Conservation (phyloP, 2,797 vertebrate genomes). For the Sparidentex hasta region DNA sequence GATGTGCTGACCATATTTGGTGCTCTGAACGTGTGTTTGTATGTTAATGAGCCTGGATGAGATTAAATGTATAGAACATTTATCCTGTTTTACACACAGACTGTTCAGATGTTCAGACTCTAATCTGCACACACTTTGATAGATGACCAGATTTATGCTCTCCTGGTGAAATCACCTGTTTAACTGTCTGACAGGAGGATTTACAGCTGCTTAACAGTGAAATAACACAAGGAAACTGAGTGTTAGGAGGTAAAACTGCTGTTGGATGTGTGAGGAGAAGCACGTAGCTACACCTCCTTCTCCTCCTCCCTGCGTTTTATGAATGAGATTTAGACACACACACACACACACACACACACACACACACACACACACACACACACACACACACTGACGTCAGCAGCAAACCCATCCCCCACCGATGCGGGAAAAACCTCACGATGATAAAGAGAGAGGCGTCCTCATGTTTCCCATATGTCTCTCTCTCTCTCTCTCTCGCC, state of each 20-base stretch:
- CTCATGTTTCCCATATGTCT: slow-evolving; percentile 7
- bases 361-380: slow-evolving; percentile 12
- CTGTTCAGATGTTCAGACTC: too few species aligned
- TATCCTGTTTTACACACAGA: not conserved
- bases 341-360: not conserved
- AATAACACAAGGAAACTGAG: not conserved
- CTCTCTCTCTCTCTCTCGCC: slow-evolving; percentile 11
- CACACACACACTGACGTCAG: slow-evolving; percentile 65
- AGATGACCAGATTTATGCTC: too few species aligned
- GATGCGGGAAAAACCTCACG: slow-evolving; percentile 82
- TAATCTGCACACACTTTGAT: too few species aligned
- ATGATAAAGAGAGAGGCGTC: slow-evolving; percentile 25
- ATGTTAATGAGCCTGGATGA: not conserved
- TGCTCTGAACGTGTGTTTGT: not conserved
- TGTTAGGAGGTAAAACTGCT: not conserved
- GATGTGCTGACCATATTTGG: slow-evolving; percentile 9
- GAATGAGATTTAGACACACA: slow-evolving; percentile 59
- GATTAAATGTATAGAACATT: not conserved
- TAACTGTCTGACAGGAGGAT: too few species aligned
- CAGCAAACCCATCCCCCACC: slow-evolving; percentile 48
- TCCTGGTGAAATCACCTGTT: too few species aligned
- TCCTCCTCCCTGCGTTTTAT: slow-evolving; percentile 56
- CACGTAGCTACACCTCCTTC: slow-evolving; percentile 17
- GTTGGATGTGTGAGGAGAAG: slow-evolving; percentile 7
- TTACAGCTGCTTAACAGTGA: not conserved